Evolutionary conservation across 2,797 vertebrate species (phyloP).

Genomic region (Sardinella longiceps): DNA sequence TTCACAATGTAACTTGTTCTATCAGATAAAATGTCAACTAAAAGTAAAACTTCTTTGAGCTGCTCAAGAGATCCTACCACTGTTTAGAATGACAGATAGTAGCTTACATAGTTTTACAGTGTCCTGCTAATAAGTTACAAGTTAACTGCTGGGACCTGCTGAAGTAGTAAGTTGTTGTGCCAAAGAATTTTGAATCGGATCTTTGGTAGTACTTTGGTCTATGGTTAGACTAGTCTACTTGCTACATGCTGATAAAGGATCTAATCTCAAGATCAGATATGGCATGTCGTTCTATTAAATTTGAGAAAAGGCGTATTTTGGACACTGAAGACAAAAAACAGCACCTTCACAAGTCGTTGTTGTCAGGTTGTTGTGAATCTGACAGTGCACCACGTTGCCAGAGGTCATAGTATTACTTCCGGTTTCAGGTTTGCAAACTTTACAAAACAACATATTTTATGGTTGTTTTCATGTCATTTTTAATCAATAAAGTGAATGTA

Average conservation of each 20-base stretch:
- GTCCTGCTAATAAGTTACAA: not conserved
- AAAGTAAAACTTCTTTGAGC: not conserved
- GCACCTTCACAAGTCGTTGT: too few species aligned
- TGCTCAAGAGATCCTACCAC: too few species aligned
- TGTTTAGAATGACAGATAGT: too few species aligned
- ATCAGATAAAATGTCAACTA: not conserved
- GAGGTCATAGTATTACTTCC: constrained; percentile 41
- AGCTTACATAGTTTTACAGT: not conserved
- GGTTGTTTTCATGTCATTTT: not conserved
- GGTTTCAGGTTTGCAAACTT: constrained; percentile 13
- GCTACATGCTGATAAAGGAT: not conserved
- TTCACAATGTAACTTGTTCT: not conserved
- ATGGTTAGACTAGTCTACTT: not conserved
- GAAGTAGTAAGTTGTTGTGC: too few species aligned
- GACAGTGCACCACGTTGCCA: not conserved
- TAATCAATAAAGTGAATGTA: not conserved
- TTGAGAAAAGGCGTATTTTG: not conserved
- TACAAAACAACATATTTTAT: not conserved
- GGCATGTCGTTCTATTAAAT: not conserved
- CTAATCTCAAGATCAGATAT: not conserved
- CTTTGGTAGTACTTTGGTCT: not conserved
- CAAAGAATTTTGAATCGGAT: too few species aligned
- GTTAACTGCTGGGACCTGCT: not conserved
- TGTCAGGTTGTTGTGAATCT: too few species aligned
- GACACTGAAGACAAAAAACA: not conserved